phyloP scores from a whole-genome alignment of 2,797 vertebrate species.

The Neosilurus mollespiculum region DNA sequence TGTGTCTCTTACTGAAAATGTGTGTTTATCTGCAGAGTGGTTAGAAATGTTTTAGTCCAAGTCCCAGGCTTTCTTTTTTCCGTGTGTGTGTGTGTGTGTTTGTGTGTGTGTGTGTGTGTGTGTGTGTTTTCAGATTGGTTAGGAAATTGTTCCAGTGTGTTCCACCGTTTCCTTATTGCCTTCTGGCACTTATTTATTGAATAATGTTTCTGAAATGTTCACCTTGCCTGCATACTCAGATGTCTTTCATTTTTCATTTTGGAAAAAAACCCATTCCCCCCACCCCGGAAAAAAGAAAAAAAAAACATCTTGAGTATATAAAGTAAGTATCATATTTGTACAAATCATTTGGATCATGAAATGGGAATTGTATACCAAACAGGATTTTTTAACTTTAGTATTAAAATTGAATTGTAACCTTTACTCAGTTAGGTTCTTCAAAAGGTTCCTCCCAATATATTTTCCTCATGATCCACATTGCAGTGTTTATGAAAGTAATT shows the following conservation, averaged over 20 bases:
- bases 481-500: not conserved
- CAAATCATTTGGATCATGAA: not conserved
- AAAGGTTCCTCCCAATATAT: not conserved
- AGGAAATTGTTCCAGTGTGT: slow-evolving; percentile 34
- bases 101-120: slow-evolving; percentile 8
- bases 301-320: not conserved
- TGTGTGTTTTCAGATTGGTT: slow-evolving; percentile 15
- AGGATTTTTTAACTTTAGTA: not conserved
- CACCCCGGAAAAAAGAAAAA: no score
- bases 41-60: slow-evolving; percentile 9
- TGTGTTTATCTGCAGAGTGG: slow-evolving; percentile 13
- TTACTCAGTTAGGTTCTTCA: no score
- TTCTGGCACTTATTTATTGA: slow-evolving; percentile 13
- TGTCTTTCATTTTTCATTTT: not conserved
- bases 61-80: not conserved
- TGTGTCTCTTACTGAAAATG: slow-evolving; percentile 1
- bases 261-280: no score
- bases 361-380: not conserved
- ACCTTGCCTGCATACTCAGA: not conserved
- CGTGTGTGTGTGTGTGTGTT: not conserved
- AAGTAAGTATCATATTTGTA: not conserved
- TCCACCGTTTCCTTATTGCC: slow-evolving; percentile 12
- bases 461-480: not conserved
- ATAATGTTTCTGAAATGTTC: slow-evolving; percentile 23
- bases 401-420: not conserved